Conservation (phyloP, 1,140 invertebrate species). For the Meloidogyne exigua region DNA sequence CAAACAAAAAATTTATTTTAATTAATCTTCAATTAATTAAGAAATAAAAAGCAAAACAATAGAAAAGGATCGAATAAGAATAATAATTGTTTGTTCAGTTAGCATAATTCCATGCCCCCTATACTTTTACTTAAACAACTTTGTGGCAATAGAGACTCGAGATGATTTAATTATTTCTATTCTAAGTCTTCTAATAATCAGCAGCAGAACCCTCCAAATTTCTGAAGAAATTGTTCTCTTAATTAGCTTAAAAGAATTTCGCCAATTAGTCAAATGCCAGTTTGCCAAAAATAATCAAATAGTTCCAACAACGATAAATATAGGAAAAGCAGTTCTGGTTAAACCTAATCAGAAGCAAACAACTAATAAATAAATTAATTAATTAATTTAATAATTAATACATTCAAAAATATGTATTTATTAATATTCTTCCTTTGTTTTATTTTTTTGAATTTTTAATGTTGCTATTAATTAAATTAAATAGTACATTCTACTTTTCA, state of each 20-base stretch:
- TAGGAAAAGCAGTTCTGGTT: neutral
- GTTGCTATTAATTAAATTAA: no score
- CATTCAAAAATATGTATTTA: no score
- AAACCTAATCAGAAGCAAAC: neutral
- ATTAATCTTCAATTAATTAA: no score
- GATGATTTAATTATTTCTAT: no score
- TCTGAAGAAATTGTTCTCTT: neutral
- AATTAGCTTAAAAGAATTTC: neutral
- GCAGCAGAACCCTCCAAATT: neutral
- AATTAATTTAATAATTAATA: no score
- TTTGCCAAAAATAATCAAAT: neutral
- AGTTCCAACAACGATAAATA: neutral
- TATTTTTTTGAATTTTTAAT: no score
- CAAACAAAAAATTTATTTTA: no score
- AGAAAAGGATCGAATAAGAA: neutral
- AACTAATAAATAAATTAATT: no score
- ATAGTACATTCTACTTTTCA: no score
- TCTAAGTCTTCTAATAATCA: no score
- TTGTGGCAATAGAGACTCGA: no score
- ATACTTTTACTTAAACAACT: neutral
- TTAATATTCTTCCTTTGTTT: no score
- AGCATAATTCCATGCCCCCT: neutral
- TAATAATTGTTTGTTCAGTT: neutral
- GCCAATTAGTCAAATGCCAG: neutral
- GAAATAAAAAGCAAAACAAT: neutral